Evolutionary conservation across 2,888 invertebrate genomes (phyloP).

Genomic region (Ctena decussata): DNA sequence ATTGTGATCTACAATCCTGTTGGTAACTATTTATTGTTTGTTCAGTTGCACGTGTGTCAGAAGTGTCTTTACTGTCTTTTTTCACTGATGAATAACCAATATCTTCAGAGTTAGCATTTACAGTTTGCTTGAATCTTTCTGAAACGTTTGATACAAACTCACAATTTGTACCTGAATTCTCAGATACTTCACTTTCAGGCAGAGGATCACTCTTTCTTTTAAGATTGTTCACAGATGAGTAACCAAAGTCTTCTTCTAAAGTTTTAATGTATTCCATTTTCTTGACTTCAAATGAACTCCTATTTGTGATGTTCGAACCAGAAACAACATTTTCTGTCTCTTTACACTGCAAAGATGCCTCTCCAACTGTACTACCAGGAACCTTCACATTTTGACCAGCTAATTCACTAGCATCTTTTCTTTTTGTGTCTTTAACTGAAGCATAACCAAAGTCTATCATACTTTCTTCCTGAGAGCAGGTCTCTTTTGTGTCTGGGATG

Average conservation of each 20-base stretch:
- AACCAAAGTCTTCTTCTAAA: background rate
- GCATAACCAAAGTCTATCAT: background rate
- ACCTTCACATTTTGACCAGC: background rate
- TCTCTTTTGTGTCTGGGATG: background rate
- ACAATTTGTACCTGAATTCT: background rate
- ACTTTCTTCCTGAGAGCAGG: background rate
- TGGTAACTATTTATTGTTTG: background rate
- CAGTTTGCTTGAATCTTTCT: too few relatives aligned
- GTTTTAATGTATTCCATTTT: background rate
- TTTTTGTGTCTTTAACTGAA: background rate
- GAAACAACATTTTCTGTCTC: background rate
- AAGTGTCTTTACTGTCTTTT: too few relatives aligned
- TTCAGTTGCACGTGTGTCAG: background rate
- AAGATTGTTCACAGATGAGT: background rate
- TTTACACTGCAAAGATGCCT: background rate
- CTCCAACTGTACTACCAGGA: too few relatives aligned
- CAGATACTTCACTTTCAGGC: background rate
- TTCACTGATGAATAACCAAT: background rate
- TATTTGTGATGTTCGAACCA: background rate
- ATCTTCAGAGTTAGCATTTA: background rate
- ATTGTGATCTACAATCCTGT: background rate
- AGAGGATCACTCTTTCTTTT: background rate
- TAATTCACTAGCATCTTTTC: background rate
- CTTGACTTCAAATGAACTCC: background rate
- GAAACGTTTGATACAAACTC: too few relatives aligned